Evolutionary conservation across 2,797 vertebrate species (phyloP).

Genomic region (Jordanella pulchra): DNA sequence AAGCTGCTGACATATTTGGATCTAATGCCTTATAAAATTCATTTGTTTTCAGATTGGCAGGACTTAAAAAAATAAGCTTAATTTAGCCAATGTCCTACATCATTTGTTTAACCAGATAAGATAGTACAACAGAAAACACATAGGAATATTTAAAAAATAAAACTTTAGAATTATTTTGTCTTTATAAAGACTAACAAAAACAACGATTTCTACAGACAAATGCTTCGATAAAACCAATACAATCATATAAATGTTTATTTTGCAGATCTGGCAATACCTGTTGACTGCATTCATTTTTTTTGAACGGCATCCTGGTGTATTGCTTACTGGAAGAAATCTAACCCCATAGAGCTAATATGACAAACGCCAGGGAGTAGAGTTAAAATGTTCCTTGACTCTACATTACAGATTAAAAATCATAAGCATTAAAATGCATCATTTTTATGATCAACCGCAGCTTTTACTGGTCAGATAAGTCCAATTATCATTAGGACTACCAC

Average conservation of each 20-base stretch:
- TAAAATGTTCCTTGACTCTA: slow-evolving; percentile 19
- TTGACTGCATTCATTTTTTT: neutral
- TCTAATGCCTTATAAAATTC: neutral
- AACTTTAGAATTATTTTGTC: neutral
- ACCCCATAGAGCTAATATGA: neutral
- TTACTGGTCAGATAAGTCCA: slow-evolving; percentile 52
- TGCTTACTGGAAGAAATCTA: neutral
- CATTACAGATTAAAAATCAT: slow-evolving; percentile 31
- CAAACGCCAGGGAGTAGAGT: neutral
- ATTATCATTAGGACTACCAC: slow-evolving; percentile 44
- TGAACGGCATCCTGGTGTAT: neutral
- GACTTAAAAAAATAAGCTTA: neutral
- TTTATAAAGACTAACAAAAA: neutral
- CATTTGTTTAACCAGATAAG: neutral
- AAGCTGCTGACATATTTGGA: neutral
- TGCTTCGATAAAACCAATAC: neutral
- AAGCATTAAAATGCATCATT: slow-evolving; percentile 26
- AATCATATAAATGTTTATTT: neutral
- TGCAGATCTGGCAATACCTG: neutral
- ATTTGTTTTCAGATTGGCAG: neutral
- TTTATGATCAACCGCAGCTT: slow-evolving; percentile 15
- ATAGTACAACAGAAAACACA: neutral
- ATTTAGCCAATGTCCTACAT: neutral
- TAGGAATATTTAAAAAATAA: neutral
- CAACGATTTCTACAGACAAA: neutral